Base-by-base conservation (phyloP, 2,888 invertebrate species). In the Dryadula phaetusa region DNA sequence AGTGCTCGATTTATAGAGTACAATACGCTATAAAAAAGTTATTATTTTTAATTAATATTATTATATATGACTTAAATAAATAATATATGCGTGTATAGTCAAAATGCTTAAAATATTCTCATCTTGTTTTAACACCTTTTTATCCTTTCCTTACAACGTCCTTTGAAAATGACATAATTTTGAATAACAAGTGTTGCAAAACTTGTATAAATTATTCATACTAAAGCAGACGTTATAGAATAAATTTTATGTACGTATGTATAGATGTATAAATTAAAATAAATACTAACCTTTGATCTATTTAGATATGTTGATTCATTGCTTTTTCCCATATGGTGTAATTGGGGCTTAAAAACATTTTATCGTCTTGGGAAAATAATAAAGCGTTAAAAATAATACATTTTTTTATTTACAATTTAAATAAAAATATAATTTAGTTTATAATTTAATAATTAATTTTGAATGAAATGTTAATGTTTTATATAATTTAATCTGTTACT, bases 81-180 rank as follows among this genome's bases (percentile, higher is more conserved):
- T 56, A 54, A 20, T 37, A 3, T n/a, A 25, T 14, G 53, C 14
- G 5, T 7, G 7, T 37, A 37, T 22, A 37, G 37, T 8, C n/a
- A 37, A 37, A 56, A 37, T 20, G 18, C 4, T 40, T 56, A 22
- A 60, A 16, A 18, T 0, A 12, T 46, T 16, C 28, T 25, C 44
- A 60, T 18, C 60, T 60, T 44, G 44, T 6, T 3, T 18, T 28
- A 18, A 60, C 28, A 18, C 18, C 14, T 44, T 60, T 32, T 44
- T 7, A 46, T 46, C 60, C 60, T 60, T 44, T 60, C 46, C 60
- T 60, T 22, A 40, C 3, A 14, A 32, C 8, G 18, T 46, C 60
- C 60, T 60, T n/a, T 60, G 20, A 28, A 60, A 32, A 60, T 7
- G 28, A 18, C 32, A 60, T 14, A 44, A 46, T 20, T 60, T 46